phyloP scores from a whole-genome alignment of 2,113 vertebrate genomes.

The Solenodon paradoxus region DNA sequence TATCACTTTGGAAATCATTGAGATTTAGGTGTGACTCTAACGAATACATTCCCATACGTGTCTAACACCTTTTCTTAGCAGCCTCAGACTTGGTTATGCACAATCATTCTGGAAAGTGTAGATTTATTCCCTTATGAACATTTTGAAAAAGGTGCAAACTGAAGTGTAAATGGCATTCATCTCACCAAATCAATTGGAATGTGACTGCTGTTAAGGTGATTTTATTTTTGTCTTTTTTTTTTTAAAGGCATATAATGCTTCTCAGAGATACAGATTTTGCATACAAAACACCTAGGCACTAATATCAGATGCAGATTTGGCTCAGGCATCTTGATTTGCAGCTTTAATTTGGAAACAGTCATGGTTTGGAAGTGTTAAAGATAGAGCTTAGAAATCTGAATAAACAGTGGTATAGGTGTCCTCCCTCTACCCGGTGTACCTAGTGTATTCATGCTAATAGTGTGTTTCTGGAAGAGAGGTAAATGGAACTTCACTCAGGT shows the following conservation, averaged over 20 bases:
- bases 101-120: slow-evolving; percentile 82
- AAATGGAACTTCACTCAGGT: neutral
- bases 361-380: neutral
- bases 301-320: neutral
- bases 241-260: slow-evolving; percentile 54
- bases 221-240: neutral
- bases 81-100: slow-evolving; percentile 80
- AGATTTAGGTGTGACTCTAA: slow-evolving; percentile 84
- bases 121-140: slow-evolving; percentile 87
- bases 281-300: slow-evolving; percentile 24
- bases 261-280: slow-evolving; percentile 28
- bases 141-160: slow-evolving; percentile 84
- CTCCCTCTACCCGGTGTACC: neutral
- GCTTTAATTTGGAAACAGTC: slow-evolving; percentile 25
- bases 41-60: slow-evolving; percentile 85
- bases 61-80: slow-evolving; percentile 86
- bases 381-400: slow-evolving; percentile 20
- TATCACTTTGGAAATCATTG: slow-evolving; percentile 80
- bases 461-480: neutral
- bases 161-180: slow-evolving; percentile 89
- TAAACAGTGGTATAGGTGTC: slow-evolving; percentile 27
- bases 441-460: neutral
- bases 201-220: slow-evolving; percentile 77
- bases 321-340: slow-evolving; percentile 21
- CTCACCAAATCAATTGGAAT: slow-evolving; percentile 80